A percentile compares a stretch with the other conserved stretches of the same genome.
These are phyloP conservation scores for Colletes collaris DNA, from an alignment of 2,888 invertebrate species.

Conservation along the genomic window DNA sequence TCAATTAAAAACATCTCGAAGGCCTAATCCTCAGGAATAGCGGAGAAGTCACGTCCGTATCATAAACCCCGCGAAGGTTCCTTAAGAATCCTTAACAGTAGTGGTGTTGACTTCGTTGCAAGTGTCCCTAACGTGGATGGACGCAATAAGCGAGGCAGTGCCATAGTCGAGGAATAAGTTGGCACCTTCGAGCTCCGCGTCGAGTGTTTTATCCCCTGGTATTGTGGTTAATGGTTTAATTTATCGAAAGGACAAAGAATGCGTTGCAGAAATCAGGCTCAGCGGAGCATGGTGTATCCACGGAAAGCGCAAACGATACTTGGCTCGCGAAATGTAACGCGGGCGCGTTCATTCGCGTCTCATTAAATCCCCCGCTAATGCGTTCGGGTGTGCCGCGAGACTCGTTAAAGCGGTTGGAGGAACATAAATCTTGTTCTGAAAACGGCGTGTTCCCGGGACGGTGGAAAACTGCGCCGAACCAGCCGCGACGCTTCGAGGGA, in stretches of 20 bases:
- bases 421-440: slow-evolving; percentile 52
- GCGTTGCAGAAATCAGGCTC: not conserved
- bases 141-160: too few relatives aligned
- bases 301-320: slow-evolving; percentile 1
- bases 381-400: slow-evolving; percentile 17
- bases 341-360: slow-evolving; percentile 37
- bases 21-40: too few relatives aligned
- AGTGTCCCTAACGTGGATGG: too few relatives aligned
- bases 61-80: too few relatives aligned
- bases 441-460: slow-evolving; percentile 36
- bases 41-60: too few relatives aligned
- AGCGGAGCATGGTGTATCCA: not conserved
- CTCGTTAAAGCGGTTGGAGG: slow-evolving; percentile 44
- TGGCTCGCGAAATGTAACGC: slow-evolving; percentile 24
- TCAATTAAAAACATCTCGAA: too few relatives aligned
- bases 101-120: too few relatives aligned
- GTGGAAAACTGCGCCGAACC: slow-evolving; percentile 37
- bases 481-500: slow-evolving; percentile 19
- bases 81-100: too few relatives aligned
- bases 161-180: too few relatives aligned
- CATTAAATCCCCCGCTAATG: slow-evolving; percentile 44
- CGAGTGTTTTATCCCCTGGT: too few relatives aligned
- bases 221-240: too few relatives aligned
- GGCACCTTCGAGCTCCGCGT: too few relatives aligned
- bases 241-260: not conserved